phyloP scores from a whole-genome alignment of 2,113 vertebrate genomes.

The Meriones unguiculatus region DNA sequence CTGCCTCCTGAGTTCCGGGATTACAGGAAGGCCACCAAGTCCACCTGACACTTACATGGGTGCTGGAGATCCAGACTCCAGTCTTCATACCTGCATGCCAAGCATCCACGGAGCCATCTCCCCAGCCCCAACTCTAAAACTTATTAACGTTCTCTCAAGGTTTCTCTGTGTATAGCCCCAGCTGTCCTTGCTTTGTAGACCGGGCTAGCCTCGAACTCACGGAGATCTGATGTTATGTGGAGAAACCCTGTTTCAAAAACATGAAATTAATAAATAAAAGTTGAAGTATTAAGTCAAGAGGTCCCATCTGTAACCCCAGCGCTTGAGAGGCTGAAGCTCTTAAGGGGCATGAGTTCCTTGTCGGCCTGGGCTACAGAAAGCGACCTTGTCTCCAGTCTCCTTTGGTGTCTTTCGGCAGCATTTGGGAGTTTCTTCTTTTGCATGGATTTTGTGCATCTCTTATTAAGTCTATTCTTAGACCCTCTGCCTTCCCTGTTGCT shows the following conservation, averaged over 20 bases:
- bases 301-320: not conserved
- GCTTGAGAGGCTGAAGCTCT: not conserved
- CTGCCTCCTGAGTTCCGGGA: not conserved
- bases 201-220: too few relatives aligned
- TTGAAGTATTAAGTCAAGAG: not conserved
- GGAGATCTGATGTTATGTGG: too few relatives aligned
- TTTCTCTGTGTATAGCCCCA: too few relatives aligned
- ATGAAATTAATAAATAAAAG: not conserved
- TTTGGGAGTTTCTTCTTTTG: not conserved
- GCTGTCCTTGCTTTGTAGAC: too few relatives aligned
- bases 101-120: too few relatives aligned
- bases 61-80: too few relatives aligned
- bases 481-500: conserved; percentile 22
- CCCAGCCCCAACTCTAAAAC: too few relatives aligned
- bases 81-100: too few relatives aligned
- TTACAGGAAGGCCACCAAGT: too few relatives aligned
- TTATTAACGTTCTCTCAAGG: too few relatives aligned
- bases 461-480: conserved; percentile 50
- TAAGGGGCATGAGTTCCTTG: not conserved
- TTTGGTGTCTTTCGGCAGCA: not conserved
- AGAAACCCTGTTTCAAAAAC: not conserved
- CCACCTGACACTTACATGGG: too few relatives aligned
- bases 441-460: conserved; percentile 44
- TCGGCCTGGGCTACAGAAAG: not conserved
- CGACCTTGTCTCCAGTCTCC: not conserved